Conservation (phyloP, 2,888 invertebrate genomes). For the Hirtodrosophila trivittata region DNA sequence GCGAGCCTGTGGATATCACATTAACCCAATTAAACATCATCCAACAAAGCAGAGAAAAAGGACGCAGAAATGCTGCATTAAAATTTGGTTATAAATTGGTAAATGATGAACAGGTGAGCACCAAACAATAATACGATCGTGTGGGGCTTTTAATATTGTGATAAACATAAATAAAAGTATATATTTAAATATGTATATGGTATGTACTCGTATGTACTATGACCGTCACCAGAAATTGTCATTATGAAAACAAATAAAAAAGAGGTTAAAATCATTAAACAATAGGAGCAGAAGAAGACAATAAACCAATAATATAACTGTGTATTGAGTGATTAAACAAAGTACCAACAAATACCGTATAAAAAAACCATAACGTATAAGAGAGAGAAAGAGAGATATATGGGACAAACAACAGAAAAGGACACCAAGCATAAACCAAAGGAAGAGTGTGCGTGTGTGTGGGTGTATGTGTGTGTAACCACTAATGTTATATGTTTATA, state of each 20-base stretch:
- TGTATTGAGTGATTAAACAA: conserved; percentile 32
- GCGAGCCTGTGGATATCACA: conserved; percentile 85
- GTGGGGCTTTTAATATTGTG: too few relatives aligned
- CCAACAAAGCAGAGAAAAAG: too few relatives aligned
- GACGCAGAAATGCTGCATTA: too few relatives aligned
- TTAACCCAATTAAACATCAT: not conserved
- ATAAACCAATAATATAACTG: conserved; percentile 14
- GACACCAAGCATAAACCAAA: conserved; percentile 44
- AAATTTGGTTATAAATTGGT: too few relatives aligned
- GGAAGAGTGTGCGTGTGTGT: conserved; percentile 11
- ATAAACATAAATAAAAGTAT: too few relatives aligned
- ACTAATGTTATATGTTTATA: conserved; percentile 8
- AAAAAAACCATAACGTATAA: conserved; percentile 3
- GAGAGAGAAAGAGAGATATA: not conserved
- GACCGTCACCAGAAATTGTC: conserved; percentile 64
- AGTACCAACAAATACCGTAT: conserved; percentile 31
- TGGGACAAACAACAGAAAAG: conserved; percentile 8
- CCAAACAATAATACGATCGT: conserved; percentile 28
- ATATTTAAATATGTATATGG: conserved; percentile 34
- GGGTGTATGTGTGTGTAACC: conserved; percentile 3
- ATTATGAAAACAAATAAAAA: conserved; percentile 27
- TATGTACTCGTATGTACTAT: conserved; percentile 23
- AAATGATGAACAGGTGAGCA: conserved; percentile 45
- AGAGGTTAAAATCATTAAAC: conserved; percentile 15
- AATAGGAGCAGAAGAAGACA: conserved; percentile 22